Evolutionary conservation across 2,888 invertebrate species (phyloP).

Genomic region (Hybos culiciformis): DNA sequence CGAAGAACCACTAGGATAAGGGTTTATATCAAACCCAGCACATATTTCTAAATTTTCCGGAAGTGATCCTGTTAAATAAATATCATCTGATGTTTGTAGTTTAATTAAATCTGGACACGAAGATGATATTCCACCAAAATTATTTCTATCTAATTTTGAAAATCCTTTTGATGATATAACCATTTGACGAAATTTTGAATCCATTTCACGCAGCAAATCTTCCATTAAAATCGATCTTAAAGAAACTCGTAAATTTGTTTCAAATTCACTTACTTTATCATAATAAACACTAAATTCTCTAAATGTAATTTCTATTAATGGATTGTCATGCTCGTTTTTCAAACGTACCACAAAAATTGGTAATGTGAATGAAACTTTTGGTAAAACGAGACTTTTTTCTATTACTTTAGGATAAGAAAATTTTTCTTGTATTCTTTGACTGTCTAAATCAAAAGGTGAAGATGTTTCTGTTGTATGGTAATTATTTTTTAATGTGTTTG

Average conservation of each 20-base stretch:
- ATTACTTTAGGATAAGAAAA: conserved; percentile 5
- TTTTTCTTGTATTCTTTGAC: conserved; percentile 10
- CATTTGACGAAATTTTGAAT: conserved; percentile 70
- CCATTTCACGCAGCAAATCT: conserved; percentile 65
- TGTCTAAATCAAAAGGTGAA: conserved; percentile 13
- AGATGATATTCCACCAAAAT: conserved; percentile 44
- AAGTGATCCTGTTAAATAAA: conserved; percentile 36
- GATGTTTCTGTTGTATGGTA: conserved; percentile 21
- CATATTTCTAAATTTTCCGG: conserved; percentile 46
- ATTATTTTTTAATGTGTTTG: conserved; percentile 3
- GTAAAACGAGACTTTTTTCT: conserved; percentile 10
- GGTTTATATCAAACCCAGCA: conserved; percentile 34
- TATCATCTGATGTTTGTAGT: conserved; percentile 20
- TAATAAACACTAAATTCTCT: conserved; percentile 67
- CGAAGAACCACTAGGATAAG: neutral
- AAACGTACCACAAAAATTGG: conserved; percentile 63
- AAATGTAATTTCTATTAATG: conserved; percentile 74
- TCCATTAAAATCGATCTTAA: conserved; percentile 81
- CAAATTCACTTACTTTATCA: conserved; percentile 50
- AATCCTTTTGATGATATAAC: conserved; percentile 48
- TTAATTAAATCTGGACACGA: conserved; percentile 65
- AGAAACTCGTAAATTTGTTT: conserved; percentile 64
- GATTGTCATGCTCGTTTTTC: conserved; percentile 58
- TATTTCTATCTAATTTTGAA: conserved; percentile 22
- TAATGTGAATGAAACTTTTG: conserved; percentile 52